These are phyloP conservation scores for Pelagia noctiluca DNA, from an alignment of 30 jellyfish, hydroid and myxozoan species.

Conservation along the genomic window DNA sequence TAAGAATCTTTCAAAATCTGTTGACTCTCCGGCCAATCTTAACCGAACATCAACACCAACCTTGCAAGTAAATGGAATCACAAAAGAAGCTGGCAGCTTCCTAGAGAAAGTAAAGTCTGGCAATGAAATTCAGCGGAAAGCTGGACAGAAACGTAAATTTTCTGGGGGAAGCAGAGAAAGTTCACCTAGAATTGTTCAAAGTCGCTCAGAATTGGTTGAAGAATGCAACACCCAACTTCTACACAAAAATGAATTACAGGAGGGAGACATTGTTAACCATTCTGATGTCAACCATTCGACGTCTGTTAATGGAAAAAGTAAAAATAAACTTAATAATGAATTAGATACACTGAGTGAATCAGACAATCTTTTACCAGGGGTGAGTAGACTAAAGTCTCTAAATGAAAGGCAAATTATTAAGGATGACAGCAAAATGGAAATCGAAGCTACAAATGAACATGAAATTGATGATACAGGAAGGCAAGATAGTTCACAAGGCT, in stretches of 20 bases:
- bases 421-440: not conserved
- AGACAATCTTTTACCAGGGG: slow-evolving; percentile 7
- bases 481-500: not conserved
- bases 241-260: too few species aligned
- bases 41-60: slow-evolving; percentile 51
- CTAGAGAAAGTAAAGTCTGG: slow-evolving; percentile 59
- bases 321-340: not conserved
- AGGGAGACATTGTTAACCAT: too few species aligned
- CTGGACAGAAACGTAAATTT: slow-evolving; percentile 66
- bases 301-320: not conserved
- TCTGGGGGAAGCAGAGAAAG: slow-evolving; percentile 53
- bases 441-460: not conserved
- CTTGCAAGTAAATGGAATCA: slow-evolving; percentile 62
- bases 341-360: not conserved
- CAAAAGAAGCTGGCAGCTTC: slow-evolving; percentile 20
- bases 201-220: slow-evolving; percentile 2
- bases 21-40: slow-evolving; percentile 52
- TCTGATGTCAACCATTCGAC: too few species aligned
- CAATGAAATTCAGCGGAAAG: slow-evolving; percentile 54
- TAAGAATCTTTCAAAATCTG: slow-evolving; percentile 56
- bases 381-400: not conserved
- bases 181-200: slow-evolving; percentile 45
- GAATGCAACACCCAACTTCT: too few species aligned
- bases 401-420: not conserved
- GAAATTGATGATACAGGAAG: not conserved